phyloP scores from a whole-genome alignment of 2,113 vertebrate genomes.

The Vireo altiloquus region DNA sequence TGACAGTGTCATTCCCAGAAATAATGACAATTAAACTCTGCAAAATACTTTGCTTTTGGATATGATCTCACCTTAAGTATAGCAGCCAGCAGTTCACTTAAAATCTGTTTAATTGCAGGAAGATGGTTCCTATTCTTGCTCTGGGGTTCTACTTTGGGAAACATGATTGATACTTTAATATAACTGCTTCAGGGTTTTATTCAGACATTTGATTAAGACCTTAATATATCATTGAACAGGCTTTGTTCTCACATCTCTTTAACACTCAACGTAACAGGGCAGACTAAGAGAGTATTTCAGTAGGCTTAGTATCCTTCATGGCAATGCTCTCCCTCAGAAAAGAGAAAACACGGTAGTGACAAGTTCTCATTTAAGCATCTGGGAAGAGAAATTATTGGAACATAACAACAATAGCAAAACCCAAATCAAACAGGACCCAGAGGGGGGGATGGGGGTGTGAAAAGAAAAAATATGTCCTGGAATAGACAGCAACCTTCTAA shows the following conservation, averaged over 20 bases:
- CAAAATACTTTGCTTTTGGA: neutral
- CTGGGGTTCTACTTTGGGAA: constrained; percentile 10
- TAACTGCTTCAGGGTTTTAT: neutral
- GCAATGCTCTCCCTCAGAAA: neutral
- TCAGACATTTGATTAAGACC: constrained; percentile 22
- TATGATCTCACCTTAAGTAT: neutral
- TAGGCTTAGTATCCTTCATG: neutral
- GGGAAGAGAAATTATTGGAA: neutral
- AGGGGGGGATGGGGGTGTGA: accelerated
- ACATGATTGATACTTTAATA: neutral
- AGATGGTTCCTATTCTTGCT: neutral
- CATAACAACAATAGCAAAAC: neutral
- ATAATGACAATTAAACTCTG: neutral
- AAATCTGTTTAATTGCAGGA: neutral
- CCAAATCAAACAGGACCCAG: neutral
- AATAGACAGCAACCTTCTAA: neutral
- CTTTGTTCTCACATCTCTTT: neutral
- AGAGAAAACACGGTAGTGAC: neutral
- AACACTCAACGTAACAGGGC: neutral
- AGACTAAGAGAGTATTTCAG: neutral
- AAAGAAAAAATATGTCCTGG: neutral
- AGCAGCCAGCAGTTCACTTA: neutral
- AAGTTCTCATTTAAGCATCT: neutral
- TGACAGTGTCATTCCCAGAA: neutral
- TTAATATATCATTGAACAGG: neutral